These are phyloP conservation scores for Botia almorhae DNA, from an alignment of 2,797 vertebrate species.

Conservation along the genomic window DNA sequence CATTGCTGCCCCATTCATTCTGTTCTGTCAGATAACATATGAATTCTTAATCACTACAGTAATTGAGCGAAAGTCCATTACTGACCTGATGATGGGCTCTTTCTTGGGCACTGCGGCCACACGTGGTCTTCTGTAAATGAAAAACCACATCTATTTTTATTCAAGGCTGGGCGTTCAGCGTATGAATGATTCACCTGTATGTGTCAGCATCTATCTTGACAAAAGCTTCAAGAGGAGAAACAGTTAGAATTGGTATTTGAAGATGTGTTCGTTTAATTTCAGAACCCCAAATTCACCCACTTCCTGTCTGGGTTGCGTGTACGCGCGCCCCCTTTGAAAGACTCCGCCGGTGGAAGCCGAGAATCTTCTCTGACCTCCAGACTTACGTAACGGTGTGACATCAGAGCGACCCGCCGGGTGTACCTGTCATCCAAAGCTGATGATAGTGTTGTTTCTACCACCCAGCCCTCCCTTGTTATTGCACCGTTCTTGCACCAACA, in stretches of 20 bases:
- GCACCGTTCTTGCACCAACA: neutral
- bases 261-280: neutral
- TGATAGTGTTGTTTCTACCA: conserved; percentile 28
- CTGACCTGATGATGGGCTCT: neutral
- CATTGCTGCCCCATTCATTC: neutral
- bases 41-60: conserved; percentile 7
- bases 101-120: neutral
- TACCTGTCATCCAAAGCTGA: conserved; percentile 34
- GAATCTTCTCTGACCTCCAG: conserved; percentile 34
- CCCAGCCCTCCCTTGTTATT: conserved; percentile 20
- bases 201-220: neutral
- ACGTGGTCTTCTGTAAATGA: neutral
- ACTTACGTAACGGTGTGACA: conserved; percentile 36
- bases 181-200: conserved; percentile 17
- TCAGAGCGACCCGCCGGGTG: conserved; percentile 29
- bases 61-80: conserved; percentile 1
- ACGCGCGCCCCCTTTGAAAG: conserved; percentile 17
- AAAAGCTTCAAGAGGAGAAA: neutral
- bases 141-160: conserved; percentile 22
- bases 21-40: conserved; percentile 12
- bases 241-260: neutral
- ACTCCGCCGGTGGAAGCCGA: neutral
- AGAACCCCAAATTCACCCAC: neutral
- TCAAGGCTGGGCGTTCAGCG: neutral
- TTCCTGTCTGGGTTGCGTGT: neutral